A percentile compares a stretch with the other conserved stretches of the same genome.
phyloP scores from a whole-genome alignment of 2,888 invertebrate genomes.

The Arctia plantaginis region DNA sequence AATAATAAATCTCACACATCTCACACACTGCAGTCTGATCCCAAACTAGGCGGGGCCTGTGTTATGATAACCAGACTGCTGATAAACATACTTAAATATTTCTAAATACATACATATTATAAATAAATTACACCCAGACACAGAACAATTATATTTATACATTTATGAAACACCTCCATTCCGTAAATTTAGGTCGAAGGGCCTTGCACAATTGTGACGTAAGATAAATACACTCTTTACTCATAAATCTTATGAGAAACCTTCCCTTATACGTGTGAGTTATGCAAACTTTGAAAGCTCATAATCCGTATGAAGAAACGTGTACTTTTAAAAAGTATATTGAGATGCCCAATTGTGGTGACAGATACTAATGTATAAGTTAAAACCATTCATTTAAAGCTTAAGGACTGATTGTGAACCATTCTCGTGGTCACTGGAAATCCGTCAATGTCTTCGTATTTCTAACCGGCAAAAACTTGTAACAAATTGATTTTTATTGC shows the following conservation, averaged over 20 bases:
- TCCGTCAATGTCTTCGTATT: slow-evolving; percentile 15
- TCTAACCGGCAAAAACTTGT: slow-evolving; percentile 3
- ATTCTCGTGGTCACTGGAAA: slow-evolving; percentile 13
- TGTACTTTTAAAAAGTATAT: slow-evolving; percentile 46
- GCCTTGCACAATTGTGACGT: slow-evolving; percentile 47
- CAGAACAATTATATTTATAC: background rate
- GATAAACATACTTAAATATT: too few relatives aligned
- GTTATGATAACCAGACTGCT: too few relatives aligned
- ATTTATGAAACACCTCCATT: slow-evolving; percentile 40
- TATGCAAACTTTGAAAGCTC: slow-evolving; percentile 53
- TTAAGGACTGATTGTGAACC: slow-evolving; percentile 22
- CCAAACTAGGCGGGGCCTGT: too few relatives aligned
- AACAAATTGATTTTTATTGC: slow-evolving; percentile 5
- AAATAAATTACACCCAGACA: too few relatives aligned
- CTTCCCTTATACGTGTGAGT: slow-evolving; percentile 48
- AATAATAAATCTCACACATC: too few relatives aligned
- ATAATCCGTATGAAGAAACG: slow-evolving; percentile 52
- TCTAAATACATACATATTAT: too few relatives aligned
- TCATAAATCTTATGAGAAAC: slow-evolving; percentile 48
- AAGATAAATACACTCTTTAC: slow-evolving; percentile 37
- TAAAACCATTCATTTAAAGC: slow-evolving; percentile 40
- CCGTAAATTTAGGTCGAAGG: slow-evolving; percentile 42
- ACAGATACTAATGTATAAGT: slow-evolving; percentile 55
- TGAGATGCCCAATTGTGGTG: slow-evolving; percentile 54
- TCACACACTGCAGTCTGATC: too few relatives aligned